Percentiles rank a stretch among this genome's conserved stretches.
These are phyloP conservation scores for Solenodon paradoxus DNA, from an alignment of 2,113 vertebrate species.

Conservation along the genomic window DNA sequence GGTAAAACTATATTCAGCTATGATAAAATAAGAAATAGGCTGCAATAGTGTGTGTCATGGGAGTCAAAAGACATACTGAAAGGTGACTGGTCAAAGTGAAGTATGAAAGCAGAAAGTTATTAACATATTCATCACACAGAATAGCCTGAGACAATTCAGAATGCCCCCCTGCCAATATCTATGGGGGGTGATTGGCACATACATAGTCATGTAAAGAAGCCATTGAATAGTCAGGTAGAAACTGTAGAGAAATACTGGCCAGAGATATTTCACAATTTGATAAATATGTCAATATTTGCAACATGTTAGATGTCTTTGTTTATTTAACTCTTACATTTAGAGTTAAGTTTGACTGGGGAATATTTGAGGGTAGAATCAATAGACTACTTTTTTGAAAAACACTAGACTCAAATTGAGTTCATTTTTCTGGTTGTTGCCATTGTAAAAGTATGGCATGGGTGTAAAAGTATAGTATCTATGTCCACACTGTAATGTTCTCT, in stretches of 20 bases:
- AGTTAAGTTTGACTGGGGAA: too few relatives aligned
- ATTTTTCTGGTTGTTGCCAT: not conserved
- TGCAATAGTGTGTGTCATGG: not conserved
- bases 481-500: not conserved
- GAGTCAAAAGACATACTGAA: not conserved
- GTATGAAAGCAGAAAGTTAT: not conserved
- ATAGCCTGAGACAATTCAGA: not conserved
- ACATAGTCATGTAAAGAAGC: not conserved
- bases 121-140: not conserved
- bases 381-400: not conserved
- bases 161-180: not conserved
- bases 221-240: not conserved
- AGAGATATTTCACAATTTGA: too few relatives aligned
- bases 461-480: fast-evolving
- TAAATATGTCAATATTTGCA: too few relatives aligned
- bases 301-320: too few relatives aligned
- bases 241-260: not conserved
- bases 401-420: not conserved
- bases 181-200: not conserved
- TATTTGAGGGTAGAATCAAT: not conserved
- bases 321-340: too few relatives aligned
- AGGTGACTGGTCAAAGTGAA: not conserved
- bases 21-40: not conserved
- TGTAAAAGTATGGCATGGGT: not conserved
- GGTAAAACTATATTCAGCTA: not conserved